A percentile compares a stretch with the other conserved stretches of the same genome.
These are phyloP conservation scores for Varecia variegata DNA, from an alignment of 2,797 vertebrate species.

Conservation along the genomic window DNA sequence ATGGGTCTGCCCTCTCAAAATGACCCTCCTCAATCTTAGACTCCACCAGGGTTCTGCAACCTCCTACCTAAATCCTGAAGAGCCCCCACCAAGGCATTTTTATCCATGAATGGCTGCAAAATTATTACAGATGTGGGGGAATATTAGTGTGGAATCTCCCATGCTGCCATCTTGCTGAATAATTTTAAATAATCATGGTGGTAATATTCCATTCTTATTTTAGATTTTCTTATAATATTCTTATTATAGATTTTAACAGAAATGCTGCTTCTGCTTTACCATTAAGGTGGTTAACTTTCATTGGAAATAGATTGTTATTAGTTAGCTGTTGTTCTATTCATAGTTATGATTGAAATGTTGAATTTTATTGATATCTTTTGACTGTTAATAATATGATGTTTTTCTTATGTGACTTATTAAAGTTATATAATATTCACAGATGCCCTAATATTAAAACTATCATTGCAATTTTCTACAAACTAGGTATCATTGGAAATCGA, in stretches of 20 bases:
- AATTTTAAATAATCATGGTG: background rate
- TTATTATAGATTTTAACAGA: background rate
- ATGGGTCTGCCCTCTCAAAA: background rate
- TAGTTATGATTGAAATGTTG: background rate
- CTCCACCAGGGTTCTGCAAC: background rate
- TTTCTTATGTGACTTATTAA: background rate
- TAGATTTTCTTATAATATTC: too few relatives aligned
- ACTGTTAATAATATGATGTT: background rate
- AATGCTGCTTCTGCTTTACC: background rate
- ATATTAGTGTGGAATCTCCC: background rate
- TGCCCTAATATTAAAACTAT: background rate
- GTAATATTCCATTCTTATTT: background rate
- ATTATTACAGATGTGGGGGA: too few relatives aligned
- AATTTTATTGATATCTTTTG: background rate
- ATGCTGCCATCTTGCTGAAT: background rate
- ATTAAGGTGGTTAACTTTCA: background rate
- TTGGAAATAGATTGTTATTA: background rate
- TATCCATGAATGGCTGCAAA: background rate
- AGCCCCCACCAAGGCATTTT: background rate
- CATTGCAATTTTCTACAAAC: background rate
- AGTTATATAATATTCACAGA: background rate
- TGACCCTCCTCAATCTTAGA: background rate
- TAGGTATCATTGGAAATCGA: background rate
- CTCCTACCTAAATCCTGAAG: background rate
- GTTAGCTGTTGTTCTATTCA: background rate